Evolutionary conservation across 2,113 vertebrate species (phyloP).

Genomic region (mouse (Mus musculus)): DNA sequence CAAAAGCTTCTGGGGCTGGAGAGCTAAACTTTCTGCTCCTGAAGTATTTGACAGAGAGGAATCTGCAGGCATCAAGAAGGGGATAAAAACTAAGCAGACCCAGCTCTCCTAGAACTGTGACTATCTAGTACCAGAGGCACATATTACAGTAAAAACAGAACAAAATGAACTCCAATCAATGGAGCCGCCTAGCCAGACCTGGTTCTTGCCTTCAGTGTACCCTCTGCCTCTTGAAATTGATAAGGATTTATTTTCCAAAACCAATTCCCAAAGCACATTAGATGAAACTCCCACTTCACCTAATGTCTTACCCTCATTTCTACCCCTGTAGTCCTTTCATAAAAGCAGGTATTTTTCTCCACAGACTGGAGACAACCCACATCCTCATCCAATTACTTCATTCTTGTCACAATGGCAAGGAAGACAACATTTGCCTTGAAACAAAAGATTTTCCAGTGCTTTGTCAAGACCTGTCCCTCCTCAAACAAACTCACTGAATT

Average conservation of each 20-base stretch:
- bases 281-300: neutral
- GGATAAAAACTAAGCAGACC: slow-evolving; percentile 34
- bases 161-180: neutral
- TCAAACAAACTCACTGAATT: neutral
- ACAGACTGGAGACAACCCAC: neutral
- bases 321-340: neutral
- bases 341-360: neutral
- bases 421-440: slow-evolving; percentile 46
- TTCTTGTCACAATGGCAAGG: neutral
- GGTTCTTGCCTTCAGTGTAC: neutral
- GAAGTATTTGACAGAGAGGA: slow-evolving; percentile 94
- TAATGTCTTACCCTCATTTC: neutral
- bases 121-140: slow-evolving; percentile 6
- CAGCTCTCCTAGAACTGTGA: neutral
- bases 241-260: slow-evolving; percentile 15
- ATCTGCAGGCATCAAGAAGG: slow-evolving; percentile 85
- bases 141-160: neutral
- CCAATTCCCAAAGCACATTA: neutral
- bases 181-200: neutral
- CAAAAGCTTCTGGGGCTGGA: slow-evolving; percentile 94
- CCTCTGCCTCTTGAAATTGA: neutral
- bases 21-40: slow-evolving; percentile 91
- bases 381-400: neutral
- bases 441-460: slow-evolving; percentile 28
- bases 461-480: neutral